Conservation (phyloP, 2,113 vertebrate species). For the Poicephalus gulielmi region DNA sequence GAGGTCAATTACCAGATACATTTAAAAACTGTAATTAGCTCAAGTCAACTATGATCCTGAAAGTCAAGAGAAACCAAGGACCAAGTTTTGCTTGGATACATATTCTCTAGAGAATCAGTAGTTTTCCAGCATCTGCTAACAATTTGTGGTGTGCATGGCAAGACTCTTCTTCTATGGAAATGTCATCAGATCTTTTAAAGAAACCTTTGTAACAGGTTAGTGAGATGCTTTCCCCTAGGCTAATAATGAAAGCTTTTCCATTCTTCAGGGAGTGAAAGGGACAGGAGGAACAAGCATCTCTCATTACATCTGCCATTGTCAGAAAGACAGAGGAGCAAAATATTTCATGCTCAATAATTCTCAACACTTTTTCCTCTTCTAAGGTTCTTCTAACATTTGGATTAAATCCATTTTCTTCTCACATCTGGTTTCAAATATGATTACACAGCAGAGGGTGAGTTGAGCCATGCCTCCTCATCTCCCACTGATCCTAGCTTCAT, state of each 20-base stretch:
- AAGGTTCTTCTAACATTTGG: background rate
- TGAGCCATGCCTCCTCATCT: background rate
- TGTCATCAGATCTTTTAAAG: background rate
- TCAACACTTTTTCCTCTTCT: background rate
- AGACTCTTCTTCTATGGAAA: background rate
- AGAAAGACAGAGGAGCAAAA: background rate
- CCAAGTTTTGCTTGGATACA: background rate
- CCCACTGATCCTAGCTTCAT: background rate
- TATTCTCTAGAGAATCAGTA: background rate
- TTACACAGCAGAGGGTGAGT: background rate
- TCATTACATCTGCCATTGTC: background rate
- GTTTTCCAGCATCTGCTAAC: background rate
- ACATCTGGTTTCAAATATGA: background rate
- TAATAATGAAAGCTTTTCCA: background rate
- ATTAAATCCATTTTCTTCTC: background rate
- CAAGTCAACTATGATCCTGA: background rate
- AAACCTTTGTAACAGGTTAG: background rate
- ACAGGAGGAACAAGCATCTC: background rate
- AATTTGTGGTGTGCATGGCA: background rate
- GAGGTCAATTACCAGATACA: background rate
- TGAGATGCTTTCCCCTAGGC: background rate
- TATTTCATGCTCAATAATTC: background rate
- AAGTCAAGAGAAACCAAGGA: background rate
- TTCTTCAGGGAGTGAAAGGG: background rate
- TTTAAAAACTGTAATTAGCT: background rate